Percentiles rank a stretch among this genome's conserved stretches.
Conservation (phyloP, 2,888 invertebrate species). For the Sarcophaga caerulescens region DNA sequence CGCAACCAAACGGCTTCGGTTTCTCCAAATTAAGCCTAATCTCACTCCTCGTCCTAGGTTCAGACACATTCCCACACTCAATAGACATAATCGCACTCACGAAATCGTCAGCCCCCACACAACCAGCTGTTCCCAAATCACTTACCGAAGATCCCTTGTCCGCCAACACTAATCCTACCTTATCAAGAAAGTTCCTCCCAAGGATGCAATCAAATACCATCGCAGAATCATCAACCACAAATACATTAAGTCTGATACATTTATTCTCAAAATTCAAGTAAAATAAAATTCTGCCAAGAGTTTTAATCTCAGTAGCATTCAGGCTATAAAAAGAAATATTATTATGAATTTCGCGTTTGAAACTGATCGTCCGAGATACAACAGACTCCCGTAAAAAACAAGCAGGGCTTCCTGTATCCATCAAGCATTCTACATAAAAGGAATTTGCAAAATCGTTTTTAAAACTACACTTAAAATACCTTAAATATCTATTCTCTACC, state of each 20-base stretch:
- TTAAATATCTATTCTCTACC: slow-evolving; percentile 44
- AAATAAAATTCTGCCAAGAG: no score
- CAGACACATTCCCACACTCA: neutral
- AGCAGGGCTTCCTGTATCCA: slow-evolving; percentile 33
- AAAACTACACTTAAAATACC: slow-evolving; percentile 44
- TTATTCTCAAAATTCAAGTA: neutral
- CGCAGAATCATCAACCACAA: slow-evolving; percentile 20
- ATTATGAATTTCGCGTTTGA: no score
- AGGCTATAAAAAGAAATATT: no score
- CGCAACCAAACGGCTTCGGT: slow-evolving; percentile 27
- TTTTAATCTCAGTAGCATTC: no score
- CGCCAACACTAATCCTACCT: neutral
- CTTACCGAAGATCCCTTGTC: neutral
- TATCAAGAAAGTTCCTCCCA: slow-evolving; percentile 42
- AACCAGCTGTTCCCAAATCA: neutral
- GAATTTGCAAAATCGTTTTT: neutral
- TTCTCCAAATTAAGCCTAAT: slow-evolving; percentile 37
- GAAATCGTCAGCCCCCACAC: slow-evolving; percentile 2
- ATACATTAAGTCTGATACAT: slow-evolving; percentile 31
- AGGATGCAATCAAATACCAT: slow-evolving; percentile 32
- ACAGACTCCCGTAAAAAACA: slow-evolving; percentile 32
- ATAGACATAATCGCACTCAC: slow-evolving; percentile 12
- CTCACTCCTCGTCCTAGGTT: slow-evolving; percentile 5
- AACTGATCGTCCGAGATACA: neutral
- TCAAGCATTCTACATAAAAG: slow-evolving; percentile 45